Evolutionary conservation across 2,888 invertebrate species (phyloP).

Genomic region (Diogma glabrata): DNA sequence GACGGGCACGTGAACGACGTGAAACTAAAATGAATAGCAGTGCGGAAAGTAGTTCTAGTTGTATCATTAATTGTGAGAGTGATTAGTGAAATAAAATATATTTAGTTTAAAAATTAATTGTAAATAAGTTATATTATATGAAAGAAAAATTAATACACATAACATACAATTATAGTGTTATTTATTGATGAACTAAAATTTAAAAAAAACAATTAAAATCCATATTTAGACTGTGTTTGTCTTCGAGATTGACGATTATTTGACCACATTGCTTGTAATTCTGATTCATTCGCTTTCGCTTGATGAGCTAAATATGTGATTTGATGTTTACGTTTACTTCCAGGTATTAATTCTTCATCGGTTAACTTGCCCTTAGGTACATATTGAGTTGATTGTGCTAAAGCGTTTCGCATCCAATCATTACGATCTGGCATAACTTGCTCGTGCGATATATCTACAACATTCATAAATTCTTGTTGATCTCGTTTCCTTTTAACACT

Average conservation of each 20-base stretch:
- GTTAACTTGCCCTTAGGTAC: constrained; percentile 37
- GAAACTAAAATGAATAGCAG: too few species aligned
- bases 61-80: too few species aligned
- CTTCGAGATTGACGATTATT: constrained; percentile 70
- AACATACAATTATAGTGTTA: too few species aligned
- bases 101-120: too few species aligned
- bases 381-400: constrained; percentile 54
- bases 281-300: constrained; percentile 90
- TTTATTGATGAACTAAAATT: too few species aligned
- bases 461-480: constrained; percentile 50
- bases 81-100: too few species aligned
- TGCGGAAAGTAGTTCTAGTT: too few species aligned
- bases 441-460: constrained; percentile 73
- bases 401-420: constrained; percentile 68
- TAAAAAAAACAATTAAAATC: too few species aligned
- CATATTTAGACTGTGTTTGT: constrained; percentile 92
- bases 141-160: too few species aligned
- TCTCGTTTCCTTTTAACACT: constrained; percentile 45
- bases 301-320: constrained; percentile 86
- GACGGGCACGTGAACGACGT: constrained; percentile 60
- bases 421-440: constrained; percentile 70
- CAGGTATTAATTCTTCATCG: constrained; percentile 41
- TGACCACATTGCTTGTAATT: constrained; percentile 90
- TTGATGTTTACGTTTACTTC: constrained; percentile 81
- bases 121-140: too few species aligned